Evolutionary conservation across 2,797 vertebrate genomes (phyloP).

Genomic region (Hoplostethus mediterraneus): DNA sequence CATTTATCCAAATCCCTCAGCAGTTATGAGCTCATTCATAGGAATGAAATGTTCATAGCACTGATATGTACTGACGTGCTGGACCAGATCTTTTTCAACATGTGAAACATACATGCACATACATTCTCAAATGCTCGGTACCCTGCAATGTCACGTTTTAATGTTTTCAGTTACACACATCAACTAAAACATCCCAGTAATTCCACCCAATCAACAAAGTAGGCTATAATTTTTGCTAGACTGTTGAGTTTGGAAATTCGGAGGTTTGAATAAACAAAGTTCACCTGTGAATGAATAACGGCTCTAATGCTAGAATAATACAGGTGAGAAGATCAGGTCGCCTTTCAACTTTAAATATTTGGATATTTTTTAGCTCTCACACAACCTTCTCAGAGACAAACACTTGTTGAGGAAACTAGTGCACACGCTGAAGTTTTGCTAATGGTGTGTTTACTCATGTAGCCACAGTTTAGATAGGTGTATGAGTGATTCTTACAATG

Average conservation of each 20-base stretch:
- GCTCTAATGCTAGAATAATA: too few relatives aligned
- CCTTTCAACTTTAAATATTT: too few relatives aligned
- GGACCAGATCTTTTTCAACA: slow-evolving; percentile 5
- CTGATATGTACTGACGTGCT: slow-evolving; percentile 25
- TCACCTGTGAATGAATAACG: background rate
- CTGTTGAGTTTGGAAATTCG: background rate
- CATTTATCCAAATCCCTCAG: slow-evolving; percentile 43
- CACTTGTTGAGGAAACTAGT: background rate
- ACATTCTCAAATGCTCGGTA: background rate
- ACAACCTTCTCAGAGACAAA: background rate
- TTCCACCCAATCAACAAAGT: background rate
- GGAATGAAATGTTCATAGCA: slow-evolving; percentile 15
- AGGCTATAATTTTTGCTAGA: slow-evolving; percentile 11
- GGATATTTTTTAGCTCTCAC: too few relatives aligned
- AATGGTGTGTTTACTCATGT: slow-evolving; percentile 10
- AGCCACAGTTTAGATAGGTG: slow-evolving; percentile 9
- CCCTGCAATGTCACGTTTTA: background rate
- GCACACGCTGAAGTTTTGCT: background rate
- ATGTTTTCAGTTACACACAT: slow-evolving; percentile 18
- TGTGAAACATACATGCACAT: slow-evolving; percentile 17
- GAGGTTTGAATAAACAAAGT: background rate
- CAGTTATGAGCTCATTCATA: slow-evolving; percentile 42
- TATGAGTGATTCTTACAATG: slow-evolving; percentile 5
- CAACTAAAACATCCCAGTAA: slow-evolving; percentile 7
- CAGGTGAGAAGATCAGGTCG: too few relatives aligned